Base-by-base conservation (phyloP, 1,140 invertebrate genomes). In the Zaprionus camerounensis region DNA sequence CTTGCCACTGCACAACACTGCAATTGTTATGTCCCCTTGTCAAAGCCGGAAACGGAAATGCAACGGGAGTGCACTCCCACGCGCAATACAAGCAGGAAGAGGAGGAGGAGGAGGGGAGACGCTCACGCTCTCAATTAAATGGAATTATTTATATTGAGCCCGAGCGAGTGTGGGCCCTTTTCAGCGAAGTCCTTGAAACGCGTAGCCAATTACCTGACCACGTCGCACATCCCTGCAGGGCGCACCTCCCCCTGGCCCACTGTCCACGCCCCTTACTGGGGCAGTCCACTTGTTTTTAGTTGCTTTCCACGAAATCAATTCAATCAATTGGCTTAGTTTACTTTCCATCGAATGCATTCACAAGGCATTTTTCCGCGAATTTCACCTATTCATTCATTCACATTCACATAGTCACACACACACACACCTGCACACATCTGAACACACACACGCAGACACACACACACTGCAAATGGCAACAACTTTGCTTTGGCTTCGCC, bases 281-380 rank as follows among this genome's bases (percentile, higher is more conserved):
- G 1, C 34, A 34, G 31, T 7, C 41, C 15, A 6, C 24, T 24
- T 63, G 24, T 44, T 41, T 55, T 63, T 70, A 51, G 46, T 51
- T 51, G 46, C 31, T 46, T 80, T 80, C 75, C 41, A 49, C 70
- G 78, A 80, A 80, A 70, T 78, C 78, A 77, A 80, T 77, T 78
- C 57, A 80, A 80, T 80, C 64, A 73, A 78, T 78, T 70, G 65
- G 41, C 70, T 66, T 74, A 78, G 65, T 74, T 80, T 65, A 62
- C 64, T 70, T 70, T 73, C 55, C 78, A 24, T 67, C 67, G 74
- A 75, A 81, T 71, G 77, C 80, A 70, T 49, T 65, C 53, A 67
- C 31, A 67, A 66, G 34, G 28, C 55, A 31, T 55, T 59, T 88
- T 87, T 90, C 84, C 17, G 53, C 46, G 85, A 88, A 87, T 70